Conservation (phyloP, 2,113 vertebrate genomes). For the Syngnathoides biaculeatus region DNA sequence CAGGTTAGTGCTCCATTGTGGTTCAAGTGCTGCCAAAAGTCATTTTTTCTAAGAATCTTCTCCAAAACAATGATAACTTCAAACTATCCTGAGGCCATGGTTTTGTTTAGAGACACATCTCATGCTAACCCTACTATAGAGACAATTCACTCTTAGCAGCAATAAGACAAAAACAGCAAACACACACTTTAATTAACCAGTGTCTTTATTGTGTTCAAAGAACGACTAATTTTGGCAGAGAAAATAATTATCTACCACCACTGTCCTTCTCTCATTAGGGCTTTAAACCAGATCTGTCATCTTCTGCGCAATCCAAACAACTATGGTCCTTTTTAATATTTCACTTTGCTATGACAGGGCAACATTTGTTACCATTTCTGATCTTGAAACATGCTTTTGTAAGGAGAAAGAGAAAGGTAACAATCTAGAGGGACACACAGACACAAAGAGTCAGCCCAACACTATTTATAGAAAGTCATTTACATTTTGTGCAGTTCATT, state of each 20-base stretch:
- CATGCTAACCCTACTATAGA: background rate
- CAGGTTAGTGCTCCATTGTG: slow-evolving; percentile 2
- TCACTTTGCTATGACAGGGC: slow-evolving; percentile 22
- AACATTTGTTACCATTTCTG: slow-evolving; percentile 43
- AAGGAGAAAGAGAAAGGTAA: background rate
- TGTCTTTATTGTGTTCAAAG: slow-evolving; percentile 9
- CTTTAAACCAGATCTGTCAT: slow-evolving; percentile 32
- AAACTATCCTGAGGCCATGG: slow-evolving; percentile 12
- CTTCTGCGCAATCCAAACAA: background rate
- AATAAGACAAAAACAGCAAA: slow-evolving; percentile 7
- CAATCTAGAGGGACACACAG: background rate
- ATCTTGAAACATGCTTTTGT: slow-evolving; percentile 24
- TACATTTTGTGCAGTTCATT: background rate
- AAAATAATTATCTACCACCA: background rate
- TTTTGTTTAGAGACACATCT: background rate
- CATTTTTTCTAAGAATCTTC: slow-evolving; percentile 1
- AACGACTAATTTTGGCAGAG: slow-evolving; percentile 7
- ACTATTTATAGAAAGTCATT: background rate
- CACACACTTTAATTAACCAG: slow-evolving; percentile 14
- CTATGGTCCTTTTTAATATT: slow-evolving; percentile 40
- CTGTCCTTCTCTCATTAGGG: slow-evolving; percentile 20
- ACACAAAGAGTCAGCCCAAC: background rate
- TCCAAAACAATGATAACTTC: slow-evolving; percentile 1
- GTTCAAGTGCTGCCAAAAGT: slow-evolving; percentile 19
- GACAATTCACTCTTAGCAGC: background rate